Conservation (phyloP, 37 sponge, comb jelly and placozoan species). For the Amphimedon queenslandica region DNA sequence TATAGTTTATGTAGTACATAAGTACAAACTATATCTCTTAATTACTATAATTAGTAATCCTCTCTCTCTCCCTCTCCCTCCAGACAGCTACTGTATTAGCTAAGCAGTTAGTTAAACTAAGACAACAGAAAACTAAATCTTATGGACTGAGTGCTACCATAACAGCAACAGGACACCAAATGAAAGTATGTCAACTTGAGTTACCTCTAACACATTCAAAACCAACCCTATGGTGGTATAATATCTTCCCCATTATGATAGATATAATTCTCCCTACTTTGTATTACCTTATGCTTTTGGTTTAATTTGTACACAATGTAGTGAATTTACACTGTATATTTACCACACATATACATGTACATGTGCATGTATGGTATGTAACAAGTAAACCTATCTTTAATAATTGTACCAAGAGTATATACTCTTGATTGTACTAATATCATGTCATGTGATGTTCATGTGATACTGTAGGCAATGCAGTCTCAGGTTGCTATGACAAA, state of each 20-base stretch:
- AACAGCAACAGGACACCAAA: constrained; percentile 83
- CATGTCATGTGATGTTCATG: background rate
- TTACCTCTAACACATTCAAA: too few relatives aligned
- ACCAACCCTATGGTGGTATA: too few relatives aligned
- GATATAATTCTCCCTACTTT: too few relatives aligned
- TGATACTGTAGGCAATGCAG: constrained; percentile 51
- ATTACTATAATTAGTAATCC: too few relatives aligned
- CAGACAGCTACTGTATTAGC: constrained; percentile 68
- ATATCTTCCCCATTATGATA: too few relatives aligned
- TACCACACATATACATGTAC: too few relatives aligned
- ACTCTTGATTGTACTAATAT: background rate
- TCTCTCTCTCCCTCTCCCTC: background rate
- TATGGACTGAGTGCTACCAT: constrained; percentile 80
- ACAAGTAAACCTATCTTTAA: background rate
- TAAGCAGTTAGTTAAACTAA: constrained; percentile 90
- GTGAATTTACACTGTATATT: constrained; percentile 1
- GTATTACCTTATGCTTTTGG: too few relatives aligned
- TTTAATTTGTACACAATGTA: background rate
- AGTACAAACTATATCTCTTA: too few relatives aligned
- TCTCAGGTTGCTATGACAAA: constrained; percentile 65
- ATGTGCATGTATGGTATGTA: too few relatives aligned
- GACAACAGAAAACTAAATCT: constrained; percentile 91
- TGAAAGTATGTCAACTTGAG: constrained; percentile 67
- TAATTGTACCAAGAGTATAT: background rate
- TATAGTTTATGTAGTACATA: too few relatives aligned